Evolutionary conservation across 2,888 invertebrate species (phyloP).

Genomic region (Orthosia incerta): DNA sequence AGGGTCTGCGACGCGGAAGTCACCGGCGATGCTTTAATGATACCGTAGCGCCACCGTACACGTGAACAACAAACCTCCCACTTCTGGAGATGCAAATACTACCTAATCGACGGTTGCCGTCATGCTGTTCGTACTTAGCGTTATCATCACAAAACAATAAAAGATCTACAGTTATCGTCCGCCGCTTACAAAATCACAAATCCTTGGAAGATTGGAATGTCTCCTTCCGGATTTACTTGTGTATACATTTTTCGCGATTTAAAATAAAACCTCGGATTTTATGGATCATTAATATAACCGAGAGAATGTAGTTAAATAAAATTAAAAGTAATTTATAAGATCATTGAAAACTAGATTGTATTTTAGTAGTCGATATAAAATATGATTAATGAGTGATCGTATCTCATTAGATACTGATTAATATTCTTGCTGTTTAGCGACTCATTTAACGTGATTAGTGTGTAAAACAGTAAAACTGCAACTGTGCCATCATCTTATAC

Average conservation of each 20-base stretch:
- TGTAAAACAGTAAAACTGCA: constrained; percentile 39
- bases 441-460: constrained; percentile 57
- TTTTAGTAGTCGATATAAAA: constrained; percentile 42
- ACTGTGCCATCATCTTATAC: constrained; percentile 27
- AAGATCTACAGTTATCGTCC: constrained; percentile 60
- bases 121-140: constrained; percentile 31
- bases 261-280: constrained; percentile 53
- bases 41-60: constrained; percentile 41
- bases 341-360: constrained; percentile 26
- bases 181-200: constrained; percentile 49
- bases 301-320: constrained; percentile 43
- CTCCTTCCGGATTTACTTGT: constrained; percentile 63
- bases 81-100: constrained; percentile 33
- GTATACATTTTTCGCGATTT: constrained; percentile 55
- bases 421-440: constrained; percentile 37
- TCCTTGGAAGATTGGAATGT: constrained; percentile 60
- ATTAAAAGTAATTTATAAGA: constrained; percentile 33
- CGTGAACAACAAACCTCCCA: constrained; percentile 11
- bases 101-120: constrained; percentile 38
- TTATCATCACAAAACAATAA: constrained; percentile 67
- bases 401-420: constrained; percentile 49
- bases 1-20: constrained; percentile 76
- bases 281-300: constrained; percentile 41
- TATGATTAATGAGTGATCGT: constrained; percentile 52
- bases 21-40: constrained; percentile 52